Conservation (phyloP, 1,140 invertebrate genomes). For the Gerris buenoi region DNA sequence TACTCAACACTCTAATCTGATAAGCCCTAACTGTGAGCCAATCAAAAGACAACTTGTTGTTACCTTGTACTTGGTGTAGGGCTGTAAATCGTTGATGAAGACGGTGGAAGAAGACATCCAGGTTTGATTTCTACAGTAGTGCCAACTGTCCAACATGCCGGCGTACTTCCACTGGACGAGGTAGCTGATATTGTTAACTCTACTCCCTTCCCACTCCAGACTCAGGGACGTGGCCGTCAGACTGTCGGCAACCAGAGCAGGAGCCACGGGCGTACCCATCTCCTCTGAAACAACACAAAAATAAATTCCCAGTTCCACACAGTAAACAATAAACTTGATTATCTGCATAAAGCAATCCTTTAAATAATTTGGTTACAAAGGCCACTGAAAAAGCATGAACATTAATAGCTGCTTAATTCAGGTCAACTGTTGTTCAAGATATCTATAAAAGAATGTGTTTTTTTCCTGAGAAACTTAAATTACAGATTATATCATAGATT, state of each 20-base stretch:
- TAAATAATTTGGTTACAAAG: no score
- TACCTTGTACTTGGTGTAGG: constrained; percentile 79
- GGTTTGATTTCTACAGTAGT: constrained; percentile 51
- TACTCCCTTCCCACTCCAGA: constrained; percentile 53
- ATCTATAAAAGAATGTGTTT: no score
- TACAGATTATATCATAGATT: no score
- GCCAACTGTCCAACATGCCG: constrained; percentile 48
- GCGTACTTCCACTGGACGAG: constrained; percentile 61
- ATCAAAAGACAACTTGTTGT: constrained; percentile 25
- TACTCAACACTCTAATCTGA: no score
- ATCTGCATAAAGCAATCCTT: no score
- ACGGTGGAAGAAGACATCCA: constrained; percentile 47
- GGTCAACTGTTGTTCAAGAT: no score
- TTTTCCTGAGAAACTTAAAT: no score
- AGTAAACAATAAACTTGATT: no score
- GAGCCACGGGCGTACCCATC: constrained; percentile 51
- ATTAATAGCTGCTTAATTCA: no score
- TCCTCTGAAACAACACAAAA: constrained; percentile 37
- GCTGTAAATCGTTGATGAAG: constrained; percentile 57
- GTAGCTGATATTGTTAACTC: constrained; percentile 42
- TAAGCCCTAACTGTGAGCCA: no score
- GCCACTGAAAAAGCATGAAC: no score
- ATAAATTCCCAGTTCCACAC: no score
- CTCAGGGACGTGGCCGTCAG: constrained; percentile 57
- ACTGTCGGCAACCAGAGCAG: constrained; percentile 56